Evolutionary conservation across 2,113 vertebrate genomes (phyloP).

Genomic region (Anser brachyrhynchus): DNA sequence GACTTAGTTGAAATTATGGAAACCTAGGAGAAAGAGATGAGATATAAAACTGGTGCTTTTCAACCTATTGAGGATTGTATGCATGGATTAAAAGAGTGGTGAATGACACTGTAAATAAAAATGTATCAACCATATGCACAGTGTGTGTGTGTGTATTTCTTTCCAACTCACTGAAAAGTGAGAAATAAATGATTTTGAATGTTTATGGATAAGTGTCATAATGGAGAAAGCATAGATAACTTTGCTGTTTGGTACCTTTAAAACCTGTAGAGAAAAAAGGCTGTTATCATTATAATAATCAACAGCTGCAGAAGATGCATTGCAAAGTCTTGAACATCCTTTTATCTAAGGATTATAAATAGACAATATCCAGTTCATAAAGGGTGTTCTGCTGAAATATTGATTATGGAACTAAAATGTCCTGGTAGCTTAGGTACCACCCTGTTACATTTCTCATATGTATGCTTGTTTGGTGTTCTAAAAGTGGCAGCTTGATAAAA

Average conservation of each 20-base stretch:
- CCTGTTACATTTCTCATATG: background rate
- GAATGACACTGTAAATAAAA: background rate
- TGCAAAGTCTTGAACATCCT: background rate
- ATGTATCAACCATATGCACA: background rate
- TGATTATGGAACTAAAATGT: background rate
- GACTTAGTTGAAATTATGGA: background rate
- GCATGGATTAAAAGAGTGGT: background rate
- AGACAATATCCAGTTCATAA: background rate
- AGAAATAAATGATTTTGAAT: background rate
- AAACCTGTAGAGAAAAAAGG: background rate
- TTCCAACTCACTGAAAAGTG: background rate
- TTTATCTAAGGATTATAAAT: background rate
- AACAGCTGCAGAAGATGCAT: background rate
- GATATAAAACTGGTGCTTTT: background rate
- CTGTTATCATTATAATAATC: background rate
- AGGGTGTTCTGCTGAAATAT: background rate
- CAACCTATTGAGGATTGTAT: background rate
- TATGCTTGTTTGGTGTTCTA: background rate
- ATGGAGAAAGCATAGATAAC: background rate
- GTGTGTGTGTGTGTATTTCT: accelerated
- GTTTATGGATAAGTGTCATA: background rate
- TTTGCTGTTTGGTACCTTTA: background rate
- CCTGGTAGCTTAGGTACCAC: background rate
- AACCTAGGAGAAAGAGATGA: background rate
- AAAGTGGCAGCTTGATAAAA: background rate